These are phyloP conservation scores for Salvator merianae DNA, from an alignment of 2,113 vertebrate genomes.

Conservation along the genomic window DNA sequence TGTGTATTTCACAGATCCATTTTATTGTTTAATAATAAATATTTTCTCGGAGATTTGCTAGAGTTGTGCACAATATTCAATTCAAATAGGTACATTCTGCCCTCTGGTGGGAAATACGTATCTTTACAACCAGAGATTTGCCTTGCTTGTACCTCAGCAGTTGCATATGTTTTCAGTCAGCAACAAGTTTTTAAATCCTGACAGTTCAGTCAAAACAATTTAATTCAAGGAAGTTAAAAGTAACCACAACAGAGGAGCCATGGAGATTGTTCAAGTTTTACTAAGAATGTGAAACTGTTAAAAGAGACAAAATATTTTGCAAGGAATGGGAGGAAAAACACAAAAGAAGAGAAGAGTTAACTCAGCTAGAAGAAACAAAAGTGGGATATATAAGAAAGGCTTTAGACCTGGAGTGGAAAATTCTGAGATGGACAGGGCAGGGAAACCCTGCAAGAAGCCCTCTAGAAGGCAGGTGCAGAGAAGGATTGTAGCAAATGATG, in stretches of 20 bases:
- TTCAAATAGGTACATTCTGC: not conserved
- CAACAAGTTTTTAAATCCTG: slow-evolving; percentile 49
- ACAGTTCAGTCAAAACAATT: slow-evolving; percentile 61
- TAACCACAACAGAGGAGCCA: slow-evolving; percentile 48
- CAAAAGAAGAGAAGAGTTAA: not conserved
- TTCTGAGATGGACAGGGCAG: too few species aligned
- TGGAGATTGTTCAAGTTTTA: slow-evolving; percentile 7
- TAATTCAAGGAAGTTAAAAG: slow-evolving; percentile 52
- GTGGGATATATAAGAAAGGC: not conserved
- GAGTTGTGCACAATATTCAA: not conserved
- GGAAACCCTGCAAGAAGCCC: too few species aligned
- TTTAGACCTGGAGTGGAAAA: too few species aligned
- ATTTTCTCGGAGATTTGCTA: too few species aligned
- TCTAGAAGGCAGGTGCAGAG: too few species aligned
- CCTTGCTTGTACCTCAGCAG: not conserved
- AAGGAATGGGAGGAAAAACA: not conserved
- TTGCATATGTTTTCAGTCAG: slow-evolving; percentile 51
- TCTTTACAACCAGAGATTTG: not conserved
- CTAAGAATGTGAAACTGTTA: not conserved
- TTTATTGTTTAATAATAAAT: not conserved
- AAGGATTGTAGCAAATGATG: too few species aligned
- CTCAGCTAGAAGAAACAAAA: not conserved
- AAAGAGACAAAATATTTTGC: slow-evolving; percentile 29
- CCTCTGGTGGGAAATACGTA: not conserved
- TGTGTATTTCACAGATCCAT: not conserved